A percentile compares a stretch with the other conserved stretches of the same genome.
Conservation (phyloP, 1,140 invertebrate genomes). For the Carcinoscorpius rotundicauda region DNA sequence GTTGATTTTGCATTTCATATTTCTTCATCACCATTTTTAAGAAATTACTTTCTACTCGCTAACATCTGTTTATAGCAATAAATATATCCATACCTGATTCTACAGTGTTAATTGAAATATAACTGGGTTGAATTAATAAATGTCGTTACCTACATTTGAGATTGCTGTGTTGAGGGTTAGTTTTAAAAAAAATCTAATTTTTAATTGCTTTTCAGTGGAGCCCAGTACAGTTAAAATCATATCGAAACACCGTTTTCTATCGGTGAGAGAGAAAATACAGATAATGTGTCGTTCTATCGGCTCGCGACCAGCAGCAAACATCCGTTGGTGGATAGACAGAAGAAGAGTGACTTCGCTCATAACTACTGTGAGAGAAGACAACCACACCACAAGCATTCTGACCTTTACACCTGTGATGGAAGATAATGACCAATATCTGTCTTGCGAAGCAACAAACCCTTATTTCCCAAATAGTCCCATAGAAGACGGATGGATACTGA, state of each 20-base stretch:
- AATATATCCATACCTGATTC: too few species aligned
- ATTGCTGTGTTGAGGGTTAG: too few species aligned
- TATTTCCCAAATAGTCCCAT: constrained; percentile 41
- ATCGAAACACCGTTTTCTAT: constrained; percentile 18
- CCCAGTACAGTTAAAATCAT: constrained; percentile 63
- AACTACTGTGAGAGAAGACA: constrained; percentile 21
- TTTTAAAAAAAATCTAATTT: too few species aligned
- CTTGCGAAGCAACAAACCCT: constrained; percentile 69
- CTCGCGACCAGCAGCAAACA: constrained; percentile 24
- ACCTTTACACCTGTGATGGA: constrained; percentile 47
- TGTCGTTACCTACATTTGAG: too few species aligned
- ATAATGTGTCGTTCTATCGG: constrained; percentile 24
- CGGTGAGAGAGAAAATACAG: constrained; percentile 24
- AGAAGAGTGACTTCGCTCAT: constrained; percentile 16
- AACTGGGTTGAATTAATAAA: too few species aligned
- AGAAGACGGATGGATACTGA: constrained; percentile 68
- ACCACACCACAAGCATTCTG: constrained; percentile 18
- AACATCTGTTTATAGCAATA: too few species aligned
- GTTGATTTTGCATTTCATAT: too few species aligned
- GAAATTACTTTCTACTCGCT: too few species aligned
- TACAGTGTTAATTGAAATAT: too few species aligned
- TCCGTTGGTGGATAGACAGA: constrained; percentile 27
- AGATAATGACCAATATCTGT: constrained; percentile 67
- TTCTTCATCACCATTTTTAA: too few species aligned
- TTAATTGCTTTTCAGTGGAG: constrained; percentile 27